These are phyloP conservation scores for Oscheius sp. DNA, from an alignment of 2,888 invertebrate species.

Conservation along the genomic window DNA sequence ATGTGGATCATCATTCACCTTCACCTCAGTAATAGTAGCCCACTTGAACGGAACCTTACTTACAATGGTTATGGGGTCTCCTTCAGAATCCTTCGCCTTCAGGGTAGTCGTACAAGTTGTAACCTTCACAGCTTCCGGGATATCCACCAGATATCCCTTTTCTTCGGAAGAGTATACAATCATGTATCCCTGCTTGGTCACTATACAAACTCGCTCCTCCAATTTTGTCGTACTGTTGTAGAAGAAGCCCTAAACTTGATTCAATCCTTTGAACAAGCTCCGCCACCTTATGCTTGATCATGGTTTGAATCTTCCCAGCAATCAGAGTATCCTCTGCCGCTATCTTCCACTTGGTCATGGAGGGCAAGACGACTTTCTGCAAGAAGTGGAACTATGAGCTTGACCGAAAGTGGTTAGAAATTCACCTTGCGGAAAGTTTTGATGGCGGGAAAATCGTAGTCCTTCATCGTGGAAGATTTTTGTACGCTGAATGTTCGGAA, in stretches of 20 bases:
- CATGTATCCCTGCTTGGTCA: conserved; percentile 23
- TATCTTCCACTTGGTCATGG: conserved; percentile 17
- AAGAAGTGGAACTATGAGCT: background rate
- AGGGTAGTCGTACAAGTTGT: conserved; percentile 18
- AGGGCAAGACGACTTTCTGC: conserved; percentile 18
- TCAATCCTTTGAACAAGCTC: background rate
- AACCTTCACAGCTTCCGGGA: conserved; percentile 11
- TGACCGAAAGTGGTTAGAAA: background rate
- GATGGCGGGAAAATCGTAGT: conserved; percentile 18
- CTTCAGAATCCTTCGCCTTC: background rate
- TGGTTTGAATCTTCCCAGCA: conserved; percentile 8
- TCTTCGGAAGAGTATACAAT: conserved; percentile 13
- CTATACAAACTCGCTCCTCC: conserved; percentile 1
- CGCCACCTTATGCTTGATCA: conserved; percentile 17
- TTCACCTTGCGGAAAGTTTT: conserved; percentile 15
- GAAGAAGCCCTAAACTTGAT: background rate
- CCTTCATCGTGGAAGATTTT: background rate
- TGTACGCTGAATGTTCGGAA: background rate
- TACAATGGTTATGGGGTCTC: background rate
- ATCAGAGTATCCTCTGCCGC: conserved; percentile 7
- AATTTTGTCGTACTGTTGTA: background rate
- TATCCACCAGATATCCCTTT: conserved; percentile 24
- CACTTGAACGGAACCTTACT: no score
- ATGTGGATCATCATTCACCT: no score
- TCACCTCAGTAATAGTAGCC: no score